Evolutionary conservation across 2,888 invertebrate genomes (phyloP).

Genomic region (Coleophora deauratella): DNA sequence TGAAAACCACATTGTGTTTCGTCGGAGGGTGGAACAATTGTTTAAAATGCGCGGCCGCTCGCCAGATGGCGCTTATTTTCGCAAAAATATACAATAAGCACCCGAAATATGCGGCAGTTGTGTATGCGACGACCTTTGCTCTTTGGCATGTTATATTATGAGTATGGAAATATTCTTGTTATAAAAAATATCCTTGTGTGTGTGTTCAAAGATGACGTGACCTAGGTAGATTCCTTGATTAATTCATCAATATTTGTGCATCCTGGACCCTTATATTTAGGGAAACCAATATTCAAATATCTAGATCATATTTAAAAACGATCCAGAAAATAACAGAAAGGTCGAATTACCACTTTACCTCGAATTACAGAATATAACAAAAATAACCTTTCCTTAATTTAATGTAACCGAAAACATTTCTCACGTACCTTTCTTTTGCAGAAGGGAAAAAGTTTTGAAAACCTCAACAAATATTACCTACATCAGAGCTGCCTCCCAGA

Average conservation of each 20-base stretch:
- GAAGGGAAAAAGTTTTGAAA: slow-evolving; percentile 3
- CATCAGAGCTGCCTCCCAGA: slow-evolving; percentile 23
- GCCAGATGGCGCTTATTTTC: slow-evolving; percentile 33
- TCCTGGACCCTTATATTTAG: no score
- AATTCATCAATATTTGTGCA: no score
- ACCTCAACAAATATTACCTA: slow-evolving; percentile 14
- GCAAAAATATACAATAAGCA: slow-evolving; percentile 29
- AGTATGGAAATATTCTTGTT: no score
- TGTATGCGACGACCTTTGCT: slow-evolving; percentile 18
- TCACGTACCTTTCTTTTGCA: background rate
- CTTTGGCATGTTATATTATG: slow-evolving; percentile 14
- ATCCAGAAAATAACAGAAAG: no score
- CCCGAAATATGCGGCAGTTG: slow-evolving; percentile 5
- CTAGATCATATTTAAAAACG: no score
- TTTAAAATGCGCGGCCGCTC: slow-evolving; percentile 38
- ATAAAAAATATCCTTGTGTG: no score
- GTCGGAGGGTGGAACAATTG: slow-evolving; percentile 20
- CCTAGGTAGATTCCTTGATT: no score
- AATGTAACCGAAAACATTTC: background rate
- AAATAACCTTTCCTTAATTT: background rate
- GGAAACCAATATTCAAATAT: no score
- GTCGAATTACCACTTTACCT: background rate
- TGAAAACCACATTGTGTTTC: no score
- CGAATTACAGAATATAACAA: background rate
- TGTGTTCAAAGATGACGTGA: no score